These are phyloP conservation scores for Drosophila neutralis DNA, from an alignment of 2,888 invertebrate species.

Conservation along the genomic window DNA sequence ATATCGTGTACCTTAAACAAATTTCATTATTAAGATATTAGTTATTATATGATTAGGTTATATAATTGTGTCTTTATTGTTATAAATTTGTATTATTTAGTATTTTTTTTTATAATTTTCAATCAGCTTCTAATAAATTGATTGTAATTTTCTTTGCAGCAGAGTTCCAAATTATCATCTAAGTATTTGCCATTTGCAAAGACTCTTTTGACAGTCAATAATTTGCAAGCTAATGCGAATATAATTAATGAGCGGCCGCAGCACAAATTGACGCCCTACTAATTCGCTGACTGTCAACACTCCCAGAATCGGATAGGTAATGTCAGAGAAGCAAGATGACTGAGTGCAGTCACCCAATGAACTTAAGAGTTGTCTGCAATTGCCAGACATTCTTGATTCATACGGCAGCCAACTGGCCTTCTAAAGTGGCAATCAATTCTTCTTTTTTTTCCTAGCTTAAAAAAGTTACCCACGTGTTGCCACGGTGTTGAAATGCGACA, in stretches of 20 bases:
- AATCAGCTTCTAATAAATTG: background rate
- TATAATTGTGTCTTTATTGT: background rate
- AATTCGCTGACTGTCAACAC: constrained; percentile 50
- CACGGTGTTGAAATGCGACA: constrained; percentile 52
- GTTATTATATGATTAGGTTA: background rate
- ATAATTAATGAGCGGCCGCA: constrained; percentile 58
- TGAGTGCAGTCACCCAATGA: constrained; percentile 40
- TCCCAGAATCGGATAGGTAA: constrained; percentile 49
- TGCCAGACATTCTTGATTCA: constrained; percentile 67
- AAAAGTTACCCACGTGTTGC: constrained; percentile 46
- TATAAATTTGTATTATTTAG: background rate
- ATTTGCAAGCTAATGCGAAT: constrained; percentile 58
- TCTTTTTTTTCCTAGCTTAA: constrained; percentile 7
- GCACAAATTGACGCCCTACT: constrained; percentile 66
- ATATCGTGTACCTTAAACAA: background rate
- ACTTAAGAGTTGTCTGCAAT: constrained; percentile 53
- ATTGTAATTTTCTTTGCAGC: background rate
- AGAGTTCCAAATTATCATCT: constrained; percentile 1
- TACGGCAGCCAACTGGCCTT: constrained; percentile 67
- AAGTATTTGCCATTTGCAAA: background rate
- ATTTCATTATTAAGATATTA: background rate
- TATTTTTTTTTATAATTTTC: background rate
- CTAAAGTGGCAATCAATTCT: constrained; percentile 77
- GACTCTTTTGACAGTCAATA: constrained; percentile 10
- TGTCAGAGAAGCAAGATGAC: constrained; percentile 48